These are phyloP conservation scores for Blastobasis adustella DNA, from an alignment of 2,888 invertebrate genomes.

Conservation along the genomic window DNA sequence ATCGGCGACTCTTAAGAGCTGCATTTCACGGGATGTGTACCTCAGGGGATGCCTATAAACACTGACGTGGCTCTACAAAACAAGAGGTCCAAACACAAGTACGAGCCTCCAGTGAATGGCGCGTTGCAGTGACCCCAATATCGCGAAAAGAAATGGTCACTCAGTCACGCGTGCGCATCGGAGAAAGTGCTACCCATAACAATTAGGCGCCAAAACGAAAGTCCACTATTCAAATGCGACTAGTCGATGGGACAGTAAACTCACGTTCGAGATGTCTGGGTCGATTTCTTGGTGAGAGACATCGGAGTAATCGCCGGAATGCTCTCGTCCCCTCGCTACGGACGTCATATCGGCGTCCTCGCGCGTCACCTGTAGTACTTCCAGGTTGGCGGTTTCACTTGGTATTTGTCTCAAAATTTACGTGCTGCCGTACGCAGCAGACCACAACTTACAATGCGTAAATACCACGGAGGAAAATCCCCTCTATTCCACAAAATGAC, in stretches of 20 bases:
- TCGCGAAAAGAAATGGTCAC: constrained; percentile 66
- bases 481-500: constrained; percentile 44
- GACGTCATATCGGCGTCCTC: constrained; percentile 69
- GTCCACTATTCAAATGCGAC: constrained; percentile 22
- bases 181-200: constrained; percentile 58
- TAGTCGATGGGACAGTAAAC: constrained; percentile 32
- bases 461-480: constrained; percentile 42
- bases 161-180: constrained; percentile 60
- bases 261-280: constrained; percentile 61
- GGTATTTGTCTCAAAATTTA: constrained; percentile 26
- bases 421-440: constrained; percentile 18
- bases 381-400: constrained; percentile 56
- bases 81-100: constrained; percentile 43
- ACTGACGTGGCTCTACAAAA: constrained; percentile 41
- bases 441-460: constrained; percentile 33
- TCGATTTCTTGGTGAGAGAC: constrained; percentile 62
- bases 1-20: constrained; percentile 56
- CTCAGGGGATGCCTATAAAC: constrained; percentile 21
- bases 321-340: constrained; percentile 53
- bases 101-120: constrained; percentile 52
- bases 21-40: constrained; percentile 35
- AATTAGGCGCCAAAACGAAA: constrained; percentile 64
- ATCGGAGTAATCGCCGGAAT: constrained; percentile 67
- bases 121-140: constrained; percentile 66
- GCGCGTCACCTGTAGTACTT: constrained; percentile 57